A percentile compares a stretch with the other conserved stretches of the same genome.
Conservation (phyloP, 2,888 invertebrate species). For the Brachycybe producta region DNA sequence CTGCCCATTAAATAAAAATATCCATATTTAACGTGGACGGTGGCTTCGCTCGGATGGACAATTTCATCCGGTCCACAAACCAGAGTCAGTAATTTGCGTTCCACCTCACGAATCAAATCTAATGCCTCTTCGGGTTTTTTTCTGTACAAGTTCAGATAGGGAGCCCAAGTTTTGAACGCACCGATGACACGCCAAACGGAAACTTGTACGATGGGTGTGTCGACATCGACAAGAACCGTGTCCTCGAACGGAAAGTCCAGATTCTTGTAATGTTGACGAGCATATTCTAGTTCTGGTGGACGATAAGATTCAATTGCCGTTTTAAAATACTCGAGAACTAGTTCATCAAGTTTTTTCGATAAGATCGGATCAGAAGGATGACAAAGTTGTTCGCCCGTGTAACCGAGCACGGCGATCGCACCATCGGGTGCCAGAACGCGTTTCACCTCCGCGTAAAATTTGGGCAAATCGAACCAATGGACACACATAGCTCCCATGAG, state of each 20-base stretch:
- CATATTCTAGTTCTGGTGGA: background rate
- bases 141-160: background rate
- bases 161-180: background rate
- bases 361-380: slow-evolving; percentile 7
- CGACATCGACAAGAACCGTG: background rate
- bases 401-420: slow-evolving; percentile 28
- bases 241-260: background rate
- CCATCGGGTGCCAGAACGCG: slow-evolving; percentile 36
- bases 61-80: too few species aligned
- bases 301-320: too few species aligned
- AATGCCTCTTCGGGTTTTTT: slow-evolving; percentile 1
- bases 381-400: background rate
- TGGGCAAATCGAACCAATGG: slow-evolving; percentile 37
- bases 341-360: too few species aligned
- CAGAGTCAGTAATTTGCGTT: too few species aligned
- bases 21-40: too few species aligned
- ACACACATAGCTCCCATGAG: slow-evolving; percentile 36
- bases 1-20: too few species aligned
- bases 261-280: background rate
- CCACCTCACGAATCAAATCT: too few species aligned
- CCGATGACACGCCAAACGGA: background rate
- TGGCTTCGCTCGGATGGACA: too few species aligned
- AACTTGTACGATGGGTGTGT: background rate
- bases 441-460: slow-evolving; percentile 35
- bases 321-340: too few species aligned